These are phyloP conservation scores for Microcaecilia unicolor DNA, from an alignment of 2,797 vertebrate species.

Conservation along the genomic window DNA sequence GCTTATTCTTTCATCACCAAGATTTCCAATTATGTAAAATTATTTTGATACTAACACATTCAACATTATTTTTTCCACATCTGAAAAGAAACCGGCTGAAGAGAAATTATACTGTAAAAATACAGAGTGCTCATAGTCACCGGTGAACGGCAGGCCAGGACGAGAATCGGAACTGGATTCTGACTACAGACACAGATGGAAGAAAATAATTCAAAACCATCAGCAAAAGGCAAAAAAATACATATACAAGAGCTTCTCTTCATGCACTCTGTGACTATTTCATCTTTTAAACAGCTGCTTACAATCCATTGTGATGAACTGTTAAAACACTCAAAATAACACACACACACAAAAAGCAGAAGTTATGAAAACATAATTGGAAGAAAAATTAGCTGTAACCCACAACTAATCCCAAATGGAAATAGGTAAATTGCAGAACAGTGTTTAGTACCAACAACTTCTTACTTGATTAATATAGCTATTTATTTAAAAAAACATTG, in stretches of 20 bases:
- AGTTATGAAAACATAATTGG: not conserved
- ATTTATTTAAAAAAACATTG: constrained; percentile 39
- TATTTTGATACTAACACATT: too few relatives aligned
- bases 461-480: constrained; percentile 22
- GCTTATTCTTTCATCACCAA: constrained; percentile 13
- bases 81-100: too few relatives aligned
- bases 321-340: constrained; percentile 1
- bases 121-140: too few relatives aligned
- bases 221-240: too few relatives aligned
- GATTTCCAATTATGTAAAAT: too few relatives aligned
- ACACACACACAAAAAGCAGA: too few relatives aligned
- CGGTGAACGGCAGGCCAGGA: too few relatives aligned
- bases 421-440: not conserved
- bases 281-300: constrained; percentile 5
- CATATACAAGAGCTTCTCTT: not conserved
- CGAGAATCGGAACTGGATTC: too few relatives aligned
- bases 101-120: too few relatives aligned
- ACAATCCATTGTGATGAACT: constrained; percentile 10
- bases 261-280: constrained; percentile 1
- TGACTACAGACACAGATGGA: too few relatives aligned
- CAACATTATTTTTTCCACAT: too few relatives aligned
- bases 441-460: constrained; percentile 7
- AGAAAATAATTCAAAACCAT: too few relatives aligned
- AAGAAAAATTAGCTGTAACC: constrained; percentile 9
- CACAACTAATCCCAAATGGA: not conserved